These are phyloP conservation scores for Lethenteron camtschaticum DNA, from an alignment of 2,113 vertebrate genomes.

Conservation along the genomic window DNA sequence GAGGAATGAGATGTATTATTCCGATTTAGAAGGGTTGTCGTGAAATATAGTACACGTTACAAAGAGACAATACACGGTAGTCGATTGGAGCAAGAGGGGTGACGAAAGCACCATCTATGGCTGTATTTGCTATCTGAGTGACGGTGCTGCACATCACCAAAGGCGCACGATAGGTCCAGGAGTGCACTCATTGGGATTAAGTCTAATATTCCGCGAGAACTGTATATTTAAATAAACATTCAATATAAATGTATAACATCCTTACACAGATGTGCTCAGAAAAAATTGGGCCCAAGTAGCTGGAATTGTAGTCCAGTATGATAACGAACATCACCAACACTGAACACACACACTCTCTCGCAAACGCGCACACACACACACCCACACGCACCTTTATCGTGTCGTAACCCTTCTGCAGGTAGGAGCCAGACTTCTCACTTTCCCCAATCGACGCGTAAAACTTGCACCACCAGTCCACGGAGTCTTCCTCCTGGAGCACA, in stretches of 20 bases:
- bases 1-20: too few relatives aligned
- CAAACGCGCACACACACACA: background rate
- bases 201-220: too few relatives aligned
- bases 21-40: too few relatives aligned
- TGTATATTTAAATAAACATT: background rate
- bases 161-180: too few relatives aligned
- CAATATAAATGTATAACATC: background rate
- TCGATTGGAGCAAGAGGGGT: too few relatives aligned
- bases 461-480: conserved; percentile 32
- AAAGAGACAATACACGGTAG: too few relatives aligned
- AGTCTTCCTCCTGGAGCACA: conserved; percentile 9
- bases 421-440: background rate
- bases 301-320: background rate
- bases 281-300: background rate
- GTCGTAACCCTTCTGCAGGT: conserved; percentile 13
- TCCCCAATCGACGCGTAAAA: conserved; percentile 16
- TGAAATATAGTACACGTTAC: too few relatives aligned
- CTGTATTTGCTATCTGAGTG: too few relatives aligned
- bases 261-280: background rate
- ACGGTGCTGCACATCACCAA: too few relatives aligned
- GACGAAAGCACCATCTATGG: too few relatives aligned
- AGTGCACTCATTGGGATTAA: too few relatives aligned
- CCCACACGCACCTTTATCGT: conserved; percentile 18
- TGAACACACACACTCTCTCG: background rate
- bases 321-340: background rate